Evolutionary conservation across 2,888 invertebrate species (phyloP), one percentile per base, ranked within the genome.

Genomic region (Aphidius colemani): DNA sequence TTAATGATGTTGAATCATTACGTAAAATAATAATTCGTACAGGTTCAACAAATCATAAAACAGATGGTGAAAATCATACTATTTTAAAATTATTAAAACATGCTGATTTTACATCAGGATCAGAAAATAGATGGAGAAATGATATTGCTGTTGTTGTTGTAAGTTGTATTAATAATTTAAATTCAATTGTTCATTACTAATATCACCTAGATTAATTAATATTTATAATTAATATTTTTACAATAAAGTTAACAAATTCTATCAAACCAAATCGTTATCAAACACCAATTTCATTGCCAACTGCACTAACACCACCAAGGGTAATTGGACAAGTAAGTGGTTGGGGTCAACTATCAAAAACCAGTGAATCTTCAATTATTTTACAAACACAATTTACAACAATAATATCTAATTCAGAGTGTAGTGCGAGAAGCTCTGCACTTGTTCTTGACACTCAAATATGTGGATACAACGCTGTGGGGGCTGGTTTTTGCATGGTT

Each of bases 111-210:
- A n/a, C 56, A 49, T 41, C 41, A 7, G 66, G 69, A 5, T 10
- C 62, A 8, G 8, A 30, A 2, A 61, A 61, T 57, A 49, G 50
- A 46, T 70, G 69, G 67, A 58, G 56, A 44, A 40, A 69, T 57
- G 70, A 70, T 46, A 63, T 67, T 43, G 70, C 70, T n/a, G 53
- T 70, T 13, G 18, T 70, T 7, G 65, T 61, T 59, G 69, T 70
- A 46, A 66, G 59, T 43, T 6, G 0, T 53, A 30, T 1, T 41
- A 18, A 6, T 13, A 13, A 30, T 39, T 40, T n/a, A 3, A 30
- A 30, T 30, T 30, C 3, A 30, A 30, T 30, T 30, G 5, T 18
- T 18, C 1, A 18, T 18, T 18, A 18, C 1, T 18, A 18, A 18
- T 30, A 30, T 7, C 13, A 30, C 18, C 41, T 10, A 40, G 30